These are phyloP conservation scores for Stramonita haemastoma DNA, from an alignment of 2,888 invertebrate species.

Conservation along the genomic window DNA sequence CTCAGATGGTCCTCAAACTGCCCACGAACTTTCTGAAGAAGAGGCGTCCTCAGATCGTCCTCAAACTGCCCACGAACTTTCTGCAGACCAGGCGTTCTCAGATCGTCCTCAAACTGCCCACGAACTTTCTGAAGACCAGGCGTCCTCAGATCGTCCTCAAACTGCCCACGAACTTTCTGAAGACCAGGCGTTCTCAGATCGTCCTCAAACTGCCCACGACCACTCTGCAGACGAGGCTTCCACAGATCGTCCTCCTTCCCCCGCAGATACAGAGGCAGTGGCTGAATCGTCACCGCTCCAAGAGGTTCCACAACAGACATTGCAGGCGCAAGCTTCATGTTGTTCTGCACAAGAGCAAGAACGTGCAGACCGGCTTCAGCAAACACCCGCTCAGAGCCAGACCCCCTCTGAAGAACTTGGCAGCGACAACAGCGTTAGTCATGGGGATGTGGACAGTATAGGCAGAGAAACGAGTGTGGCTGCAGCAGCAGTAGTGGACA, in stretches of 20 bases:
- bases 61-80: no score
- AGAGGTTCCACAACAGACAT: not conserved
- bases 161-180: no score
- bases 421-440: not conserved
- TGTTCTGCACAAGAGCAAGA: not conserved
- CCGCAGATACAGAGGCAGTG: not conserved
- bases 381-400: not conserved
- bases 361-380: not conserved
- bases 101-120: no score
- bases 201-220: not conserved
- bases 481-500: not conserved
- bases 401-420: not conserved
- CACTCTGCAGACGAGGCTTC: not conserved
- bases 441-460: not conserved
- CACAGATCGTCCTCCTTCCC: not conserved
- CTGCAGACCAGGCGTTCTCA: no score
- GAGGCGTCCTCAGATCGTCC: no score
- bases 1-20: no score
- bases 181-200: no score
- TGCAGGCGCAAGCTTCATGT: not conserved
- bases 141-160: no score
- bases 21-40: no score
- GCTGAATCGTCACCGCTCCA: not conserved
- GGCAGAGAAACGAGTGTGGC: no score
- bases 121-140: no score